Evolutionary conservation across 2,888 invertebrate genomes (phyloP).

Genomic region (Globia sparganii): DNA sequence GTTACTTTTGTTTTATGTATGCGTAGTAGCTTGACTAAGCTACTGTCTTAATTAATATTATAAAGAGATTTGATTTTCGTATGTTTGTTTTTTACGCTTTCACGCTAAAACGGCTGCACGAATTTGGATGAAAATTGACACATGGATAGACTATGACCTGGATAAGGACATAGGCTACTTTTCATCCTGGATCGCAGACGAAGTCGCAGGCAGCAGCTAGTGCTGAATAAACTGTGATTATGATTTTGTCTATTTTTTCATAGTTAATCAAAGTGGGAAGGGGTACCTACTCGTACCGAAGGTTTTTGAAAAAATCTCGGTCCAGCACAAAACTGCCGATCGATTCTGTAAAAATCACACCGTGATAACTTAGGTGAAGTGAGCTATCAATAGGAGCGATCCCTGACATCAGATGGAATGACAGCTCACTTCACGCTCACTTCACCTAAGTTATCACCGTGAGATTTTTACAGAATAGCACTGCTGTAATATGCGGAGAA

Average conservation of each 20-base stretch:
- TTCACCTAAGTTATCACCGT: no score
- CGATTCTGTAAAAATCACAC: no score
- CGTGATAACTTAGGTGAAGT: no score
- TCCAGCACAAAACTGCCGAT: background rate
- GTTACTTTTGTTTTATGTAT: background rate
- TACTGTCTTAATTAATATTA: no score
- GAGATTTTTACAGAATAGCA: no score
- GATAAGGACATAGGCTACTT: no score
- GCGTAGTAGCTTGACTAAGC: conserved; percentile 4
- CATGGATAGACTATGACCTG: background rate
- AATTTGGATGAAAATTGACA: background rate
- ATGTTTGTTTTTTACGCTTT: background rate
- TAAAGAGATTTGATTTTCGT: background rate
- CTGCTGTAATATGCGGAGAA: background rate
- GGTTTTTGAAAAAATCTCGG: background rate
- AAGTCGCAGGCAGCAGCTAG: background rate
- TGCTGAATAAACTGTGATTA: background rate
- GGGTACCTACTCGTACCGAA: no score
- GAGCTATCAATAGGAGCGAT: no score
- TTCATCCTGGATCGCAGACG: background rate
- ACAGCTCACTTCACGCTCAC: no score
- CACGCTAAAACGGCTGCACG: background rate
- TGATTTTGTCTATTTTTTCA: background rate
- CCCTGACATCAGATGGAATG: no score
- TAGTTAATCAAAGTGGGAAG: background rate